Evolutionary conservation across 2,113 vertebrate species (phyloP).

Genomic region (Zapornia atra): DNA sequence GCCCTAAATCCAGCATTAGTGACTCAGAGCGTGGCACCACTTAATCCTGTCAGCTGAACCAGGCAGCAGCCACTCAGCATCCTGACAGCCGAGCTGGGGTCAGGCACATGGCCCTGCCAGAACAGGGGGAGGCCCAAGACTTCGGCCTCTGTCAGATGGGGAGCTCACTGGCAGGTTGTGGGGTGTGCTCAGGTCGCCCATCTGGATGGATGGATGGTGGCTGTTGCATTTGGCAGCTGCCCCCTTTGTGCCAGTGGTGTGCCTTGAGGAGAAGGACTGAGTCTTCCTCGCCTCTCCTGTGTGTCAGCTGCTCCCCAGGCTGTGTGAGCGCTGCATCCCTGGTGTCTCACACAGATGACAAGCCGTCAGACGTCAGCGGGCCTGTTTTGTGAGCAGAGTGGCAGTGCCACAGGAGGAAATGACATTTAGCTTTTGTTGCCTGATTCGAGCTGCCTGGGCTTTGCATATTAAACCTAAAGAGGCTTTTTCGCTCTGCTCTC

Average conservation of each 20-base stretch:
- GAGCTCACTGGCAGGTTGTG: rapidly evolving
- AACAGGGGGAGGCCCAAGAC: neutral
- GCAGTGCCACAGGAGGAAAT: neutral
- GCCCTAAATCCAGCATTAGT: neutral
- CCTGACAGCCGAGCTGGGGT: neutral
- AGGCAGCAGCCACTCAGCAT: neutral
- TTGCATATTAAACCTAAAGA: constrained; percentile 2
- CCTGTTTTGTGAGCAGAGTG: constrained; percentile 7
- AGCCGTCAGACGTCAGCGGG: neutral
- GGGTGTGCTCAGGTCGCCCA: neutral
- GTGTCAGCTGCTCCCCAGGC: neutral
- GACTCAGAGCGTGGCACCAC: neutral
- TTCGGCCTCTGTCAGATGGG: neutral
- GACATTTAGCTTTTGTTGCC: constrained; percentile 36
- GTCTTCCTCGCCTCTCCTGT: neutral
- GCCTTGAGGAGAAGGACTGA: neutral
- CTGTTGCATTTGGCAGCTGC: neutral
- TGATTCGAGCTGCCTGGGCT: constrained; percentile 24
- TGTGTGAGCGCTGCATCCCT: rapidly evolving
- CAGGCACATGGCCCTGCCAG: rapidly evolving
- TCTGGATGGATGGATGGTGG: too few relatives aligned
- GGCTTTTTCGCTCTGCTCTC: neutral
- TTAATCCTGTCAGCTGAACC: neutral
- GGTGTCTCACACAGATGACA: neutral
- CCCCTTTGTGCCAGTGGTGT: rapidly evolving